Evolutionary conservation across 2,113 vertebrate genomes (phyloP).

Genomic region (Emydura subglobosa): DNA sequence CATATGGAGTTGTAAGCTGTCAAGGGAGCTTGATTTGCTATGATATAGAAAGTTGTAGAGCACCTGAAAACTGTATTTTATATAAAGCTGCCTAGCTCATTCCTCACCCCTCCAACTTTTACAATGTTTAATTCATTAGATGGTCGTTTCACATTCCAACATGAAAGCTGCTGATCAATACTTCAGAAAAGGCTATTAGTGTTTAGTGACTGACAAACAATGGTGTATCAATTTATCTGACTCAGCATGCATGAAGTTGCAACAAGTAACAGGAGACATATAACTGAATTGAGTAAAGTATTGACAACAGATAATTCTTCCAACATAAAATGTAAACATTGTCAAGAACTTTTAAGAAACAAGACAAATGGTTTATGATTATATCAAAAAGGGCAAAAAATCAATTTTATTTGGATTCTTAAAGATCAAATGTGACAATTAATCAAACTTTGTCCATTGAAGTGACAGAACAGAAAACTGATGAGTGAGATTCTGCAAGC

Average conservation of each 20-base stretch:
- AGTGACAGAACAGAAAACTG: not conserved
- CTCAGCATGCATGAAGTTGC: constrained; percentile 3
- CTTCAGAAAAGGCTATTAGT: constrained; percentile 56
- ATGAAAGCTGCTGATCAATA: constrained; percentile 60
- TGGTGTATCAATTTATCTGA: constrained; percentile 29
- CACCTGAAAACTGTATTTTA: not conserved
- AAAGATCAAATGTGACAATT: constrained; percentile 8
- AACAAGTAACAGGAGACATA: constrained; percentile 4
- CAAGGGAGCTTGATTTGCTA: not conserved
- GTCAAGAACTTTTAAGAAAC: not conserved
- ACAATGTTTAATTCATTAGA: not conserved
- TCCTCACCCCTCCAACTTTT: not conserved
- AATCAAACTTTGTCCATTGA: not conserved
- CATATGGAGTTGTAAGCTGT: not conserved
- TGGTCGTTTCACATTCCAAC: constrained; percentile 43
- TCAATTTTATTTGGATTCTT: not conserved
- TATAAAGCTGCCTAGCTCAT: not conserved
- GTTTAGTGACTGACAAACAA: constrained; percentile 49
- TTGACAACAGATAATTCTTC: constrained; percentile 23
- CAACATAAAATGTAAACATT: constrained; percentile 49
- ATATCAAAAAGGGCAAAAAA: not conserved
- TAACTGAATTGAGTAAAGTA: constrained; percentile 25
- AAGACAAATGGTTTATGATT: not conserved
- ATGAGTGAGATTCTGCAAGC: not conserved
- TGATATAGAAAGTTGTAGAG: not conserved